Evolutionary conservation across 2,113 vertebrate species (phyloP), one percentile per base, ranked within the genome.

Genomic region (Recurvirostra avosetta): DNA sequence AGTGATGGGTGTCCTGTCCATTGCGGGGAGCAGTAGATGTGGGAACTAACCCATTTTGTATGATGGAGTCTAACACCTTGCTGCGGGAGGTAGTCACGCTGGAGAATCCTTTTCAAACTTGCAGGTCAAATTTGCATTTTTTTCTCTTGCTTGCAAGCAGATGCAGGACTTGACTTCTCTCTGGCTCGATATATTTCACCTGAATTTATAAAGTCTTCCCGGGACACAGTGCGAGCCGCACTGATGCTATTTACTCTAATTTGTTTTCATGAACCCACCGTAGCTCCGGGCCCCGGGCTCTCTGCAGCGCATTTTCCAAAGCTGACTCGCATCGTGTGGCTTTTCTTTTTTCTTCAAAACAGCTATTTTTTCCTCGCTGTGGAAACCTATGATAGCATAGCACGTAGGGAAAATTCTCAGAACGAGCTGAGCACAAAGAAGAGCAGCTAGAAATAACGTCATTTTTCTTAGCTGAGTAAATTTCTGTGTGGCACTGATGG

Each of bases 401-500:
- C 32, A 1, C 3, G 10, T 17, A 26, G 56, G 53, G 14, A 26
- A 30, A 21, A 15, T 19, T 20, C 27, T 56, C 66, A 5, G 27
- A n/a, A 30, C 12, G 13, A 73, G 59, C 79, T 29, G 47, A 7
- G 32, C 19, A 8, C 47, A 22, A 25, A 11, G 27, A 23, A 5
- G 5, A 52, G 20, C 47, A 23, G 32, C 25, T 40, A n/a, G 53
- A 38, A 38, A n/a, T 38, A 23, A 38, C 3, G 41, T 4, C 14
- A 3, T 43, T 72, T 73, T 43, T 27, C 32, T 43, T 29, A 59
- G n/a, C 12, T 11, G 6, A 15, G 71, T 34, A 3, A 15, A 21
- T 11, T 20, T 22, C 52, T 19, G 34, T 1, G 0, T 5, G 56
- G 76, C 1, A 6, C 12, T 19, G 58, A 4, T 8, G 53, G 30